These are phyloP conservation scores for Incurvaria masculella DNA, from an alignment of 2,888 invertebrate genomes.

Conservation along the genomic window DNA sequence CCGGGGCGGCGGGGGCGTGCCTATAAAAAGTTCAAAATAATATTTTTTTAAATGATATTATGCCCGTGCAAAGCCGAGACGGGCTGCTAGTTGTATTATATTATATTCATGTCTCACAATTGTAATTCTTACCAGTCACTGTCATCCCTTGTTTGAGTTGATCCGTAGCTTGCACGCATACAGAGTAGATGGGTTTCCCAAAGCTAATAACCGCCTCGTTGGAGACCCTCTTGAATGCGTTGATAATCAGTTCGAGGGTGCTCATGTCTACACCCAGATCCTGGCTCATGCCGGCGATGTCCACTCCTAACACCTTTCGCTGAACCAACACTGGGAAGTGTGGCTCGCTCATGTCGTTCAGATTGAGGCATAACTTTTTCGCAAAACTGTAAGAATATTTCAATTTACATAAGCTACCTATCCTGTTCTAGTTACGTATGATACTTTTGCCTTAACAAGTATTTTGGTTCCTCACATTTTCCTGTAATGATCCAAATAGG, in stretches of 20 bases:
- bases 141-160: conserved; percentile 61
- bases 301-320: conserved; percentile 23
- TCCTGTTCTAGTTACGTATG: too few species aligned
- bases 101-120: too few species aligned
- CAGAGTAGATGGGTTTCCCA: conserved; percentile 70
- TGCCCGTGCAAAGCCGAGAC: too few species aligned
- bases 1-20: too few species aligned
- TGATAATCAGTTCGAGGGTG: conserved; percentile 67
- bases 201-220: conserved; percentile 67
- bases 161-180: conserved; percentile 64
- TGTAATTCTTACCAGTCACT: conserved; percentile 59
- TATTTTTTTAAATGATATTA: too few species aligned
- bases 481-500: too few species aligned
- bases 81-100: too few species aligned
- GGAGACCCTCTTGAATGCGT: conserved; percentile 66
- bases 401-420: too few species aligned
- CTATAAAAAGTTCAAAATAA: too few species aligned
- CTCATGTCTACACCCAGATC: conserved; percentile 59
- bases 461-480: too few species aligned
- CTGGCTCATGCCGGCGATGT: conserved; percentile 25
- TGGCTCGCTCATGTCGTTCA: conserved; percentile 38
- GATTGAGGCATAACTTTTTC: conserved; percentile 37
- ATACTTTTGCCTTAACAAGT: too few species aligned
- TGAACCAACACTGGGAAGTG: conserved; percentile 36
- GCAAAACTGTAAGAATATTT: conserved; percentile 35